phyloP scores from a whole-genome alignment of 2,113 vertebrate genomes.

The Equus quagga region DNA sequence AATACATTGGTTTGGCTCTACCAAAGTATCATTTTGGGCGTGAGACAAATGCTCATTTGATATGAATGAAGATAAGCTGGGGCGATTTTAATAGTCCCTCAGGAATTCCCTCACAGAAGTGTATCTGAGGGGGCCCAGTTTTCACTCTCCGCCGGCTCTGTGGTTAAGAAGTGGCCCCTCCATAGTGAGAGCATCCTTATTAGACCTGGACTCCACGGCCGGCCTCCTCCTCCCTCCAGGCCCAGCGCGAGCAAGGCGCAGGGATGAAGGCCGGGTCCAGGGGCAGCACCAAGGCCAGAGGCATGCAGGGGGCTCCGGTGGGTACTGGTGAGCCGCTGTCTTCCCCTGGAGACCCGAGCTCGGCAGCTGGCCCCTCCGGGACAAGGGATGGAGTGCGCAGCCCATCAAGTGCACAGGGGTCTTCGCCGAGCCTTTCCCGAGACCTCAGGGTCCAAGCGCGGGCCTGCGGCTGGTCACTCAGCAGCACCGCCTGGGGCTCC shows the following conservation, averaged over 20 bases:
- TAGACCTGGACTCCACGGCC: too few relatives aligned
- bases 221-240: not conserved
- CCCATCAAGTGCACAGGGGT: not conserved
- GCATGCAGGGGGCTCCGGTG: not conserved
- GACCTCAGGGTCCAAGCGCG: not conserved
- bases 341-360: not conserved
- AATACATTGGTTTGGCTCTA: not conserved
- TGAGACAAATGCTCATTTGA: not conserved
- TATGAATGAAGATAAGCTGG: not conserved
- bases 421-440: rapidly evolving
- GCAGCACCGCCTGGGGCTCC: not conserved
- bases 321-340: not conserved
- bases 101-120: not conserved
- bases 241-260: not conserved
- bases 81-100: not conserved
- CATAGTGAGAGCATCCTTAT: not conserved
- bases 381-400: not conserved
- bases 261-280: not conserved
- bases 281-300: not conserved
- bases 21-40: not conserved
- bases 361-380: not conserved
- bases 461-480: not conserved
- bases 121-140: not conserved
- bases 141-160: rapidly evolving
- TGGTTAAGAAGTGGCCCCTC: not conserved